phyloP scores from a whole-genome alignment of 2,113 vertebrate species.

The Elgaria multicarinata region DNA sequence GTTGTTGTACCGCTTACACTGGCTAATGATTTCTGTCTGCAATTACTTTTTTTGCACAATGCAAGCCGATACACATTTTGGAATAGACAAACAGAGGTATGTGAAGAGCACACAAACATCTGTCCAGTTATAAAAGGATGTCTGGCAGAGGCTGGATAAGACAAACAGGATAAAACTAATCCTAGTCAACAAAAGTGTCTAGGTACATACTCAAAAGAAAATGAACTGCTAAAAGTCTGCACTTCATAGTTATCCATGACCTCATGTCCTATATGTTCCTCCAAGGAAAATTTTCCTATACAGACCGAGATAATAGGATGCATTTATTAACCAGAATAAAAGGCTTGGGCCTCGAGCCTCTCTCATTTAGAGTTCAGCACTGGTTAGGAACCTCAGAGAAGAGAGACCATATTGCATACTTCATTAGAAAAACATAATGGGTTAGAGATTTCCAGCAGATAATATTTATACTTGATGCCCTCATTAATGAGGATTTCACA shows the following conservation, averaged over 20 bases:
- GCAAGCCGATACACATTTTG: neutral
- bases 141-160: neutral
- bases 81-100: neutral
- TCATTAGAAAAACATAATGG: neutral
- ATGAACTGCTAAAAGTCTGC: neutral
- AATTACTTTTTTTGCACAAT: neutral
- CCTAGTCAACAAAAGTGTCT: neutral
- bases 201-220: neutral
- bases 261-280: neutral
- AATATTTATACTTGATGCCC: neutral
- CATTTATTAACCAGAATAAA: neutral
- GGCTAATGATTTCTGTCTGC: neutral
- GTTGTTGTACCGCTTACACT: neutral
- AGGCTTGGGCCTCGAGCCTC: accelerated
- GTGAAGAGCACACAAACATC: neutral
- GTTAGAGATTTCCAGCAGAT: neutral
- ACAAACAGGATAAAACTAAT: neutral
- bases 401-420: accelerated
- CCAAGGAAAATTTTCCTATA: neutral
- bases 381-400: neutral
- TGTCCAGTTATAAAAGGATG: neutral
- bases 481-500: accelerated
- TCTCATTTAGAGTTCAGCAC: neutral
- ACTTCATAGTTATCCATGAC: neutral
- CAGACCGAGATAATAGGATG: neutral